These are phyloP conservation scores for Acleris emargana DNA, from an alignment of 2,888 invertebrate species.

Conservation along the genomic window DNA sequence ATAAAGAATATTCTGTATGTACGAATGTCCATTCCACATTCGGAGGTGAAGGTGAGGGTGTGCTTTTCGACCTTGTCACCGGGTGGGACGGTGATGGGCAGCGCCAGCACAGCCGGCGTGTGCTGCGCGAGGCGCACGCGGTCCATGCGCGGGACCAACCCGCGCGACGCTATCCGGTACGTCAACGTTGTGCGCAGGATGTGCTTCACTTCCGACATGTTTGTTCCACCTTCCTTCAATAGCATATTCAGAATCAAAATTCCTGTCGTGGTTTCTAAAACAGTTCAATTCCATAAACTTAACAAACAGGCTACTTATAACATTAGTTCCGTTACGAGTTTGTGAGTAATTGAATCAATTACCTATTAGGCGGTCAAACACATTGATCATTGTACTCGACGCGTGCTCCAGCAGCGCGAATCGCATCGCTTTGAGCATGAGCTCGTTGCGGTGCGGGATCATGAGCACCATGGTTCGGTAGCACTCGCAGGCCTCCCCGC, in stretches of 20 bases:
- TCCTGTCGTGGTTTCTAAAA: constrained; percentile 68
- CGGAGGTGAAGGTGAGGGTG: constrained; percentile 67
- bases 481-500: constrained; percentile 73
- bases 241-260: constrained; percentile 67
- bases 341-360: constrained; percentile 23
- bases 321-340: neutral
- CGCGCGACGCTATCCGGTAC: constrained; percentile 60
- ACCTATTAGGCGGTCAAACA: constrained; percentile 72
- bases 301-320: neutral
- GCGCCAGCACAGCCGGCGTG: constrained; percentile 52
- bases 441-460: constrained; percentile 72
- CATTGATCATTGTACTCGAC: constrained; percentile 65
- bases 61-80: constrained; percentile 64
- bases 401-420: constrained; percentile 67
- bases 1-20: constrained; percentile 68
- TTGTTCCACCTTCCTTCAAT: constrained; percentile 67
- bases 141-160: constrained; percentile 57
- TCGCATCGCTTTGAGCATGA: constrained; percentile 70
- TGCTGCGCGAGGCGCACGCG: constrained; percentile 61
- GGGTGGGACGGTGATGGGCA: constrained; percentile 62
- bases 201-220: constrained; percentile 66
- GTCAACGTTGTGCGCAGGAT: constrained; percentile 59
- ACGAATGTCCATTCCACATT: constrained; percentile 75
- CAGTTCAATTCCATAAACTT: constrained; percentile 10
- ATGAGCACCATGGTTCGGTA: constrained; percentile 64